Evolutionary conservation across 2,113 vertebrate species (phyloP), one percentile per base, ranked within the genome.

Genomic region (Chinchilla lanigera): DNA sequence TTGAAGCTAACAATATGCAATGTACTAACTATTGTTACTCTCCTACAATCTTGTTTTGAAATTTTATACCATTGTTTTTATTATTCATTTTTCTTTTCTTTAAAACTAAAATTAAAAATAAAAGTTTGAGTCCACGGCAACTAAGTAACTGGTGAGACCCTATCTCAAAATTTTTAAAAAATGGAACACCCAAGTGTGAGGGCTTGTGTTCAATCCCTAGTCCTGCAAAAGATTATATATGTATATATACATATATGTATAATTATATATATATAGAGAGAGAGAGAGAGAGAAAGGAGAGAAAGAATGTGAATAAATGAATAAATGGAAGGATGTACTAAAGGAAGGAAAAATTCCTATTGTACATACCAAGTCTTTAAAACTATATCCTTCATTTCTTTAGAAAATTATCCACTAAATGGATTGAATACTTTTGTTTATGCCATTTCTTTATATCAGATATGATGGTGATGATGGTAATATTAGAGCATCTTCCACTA

Each of bases 331-430:
- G 5, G 24, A 47, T 47, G 13, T 47, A 75, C 71, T 26, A 41
- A 75, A 75, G 71, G 10, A 75, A 13, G 22, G 20, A 44, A 44
- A 44, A 26, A 44, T 44, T 44, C 41, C 44, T 61, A 16, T 86
- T 89, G 35, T 65, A 33, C 26, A 60, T 54, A 26, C 7, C 12
- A 47, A 54, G 33, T 90, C 28, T 60, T 16, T 4, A 44, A 95
- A 65, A 58, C 12, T 41, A 28, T 13, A 83, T 38, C 8, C 33
- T 91, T 96, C 19, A 54, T 28, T 61, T 82, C 80, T 93, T 90
- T 54, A 73, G 60, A 82, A 97, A 95, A 71, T 33, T n/a, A 24
- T 65, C 38, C 60, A 89, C 5, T 35, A 81, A 56, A 86, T 93
- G 47, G 8, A 60, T 33, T 52, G 44, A 90, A 50, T 16, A 69